Evolutionary conservation across 2,888 invertebrate genomes (phyloP), one percentile per base, ranked within the genome.

Genomic region (Pollenia angustigena): DNA sequence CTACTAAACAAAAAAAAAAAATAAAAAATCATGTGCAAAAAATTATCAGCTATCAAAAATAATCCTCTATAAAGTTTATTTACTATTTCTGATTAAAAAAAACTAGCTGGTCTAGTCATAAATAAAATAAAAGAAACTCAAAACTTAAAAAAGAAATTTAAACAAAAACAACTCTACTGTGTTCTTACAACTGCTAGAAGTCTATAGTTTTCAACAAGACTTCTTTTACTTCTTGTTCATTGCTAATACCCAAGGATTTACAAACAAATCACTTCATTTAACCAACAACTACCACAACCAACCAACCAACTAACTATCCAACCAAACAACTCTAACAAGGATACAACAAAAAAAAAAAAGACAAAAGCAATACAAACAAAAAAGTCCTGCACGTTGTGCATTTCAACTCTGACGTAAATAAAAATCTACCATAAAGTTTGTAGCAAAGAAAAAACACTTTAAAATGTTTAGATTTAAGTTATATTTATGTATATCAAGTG

Each of bases 191-290:
- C n/a, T 69, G 44, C 44, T 72, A 40, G 14, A 2, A 76, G 85
- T 40, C 64, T 58, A 54, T 52, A 64, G 62, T 42, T 40, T 66
- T 58, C 54, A 71, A 56, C 64, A 64, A 64, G 79, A 83, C 64
- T 74, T 54, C 32, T 60, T 76, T 60, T 6, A 32, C 32, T 32
- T 32, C 56, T 54, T 54, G 72, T 58, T 52, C 69, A 64, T 60
- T 42, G 50, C 56, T 64, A 80, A 52, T 69, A 52, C 18, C 44
- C 60, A 80, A 64, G 83, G 75, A 84, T 84, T 81, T 72, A 54
- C 76, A 87, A 84, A 78, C 86, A 72, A 87, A 76, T 81, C 81
- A 87, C 83, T 84, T 84, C 66, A 81, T 81, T 87, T 83, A 54
- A 71, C 76, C 72, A 68, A 83, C 42, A 78, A 66, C 46, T 48